Evolutionary conservation across 1,140 invertebrate species (phyloP).

Genomic region (Mamestra configurata): DNA sequence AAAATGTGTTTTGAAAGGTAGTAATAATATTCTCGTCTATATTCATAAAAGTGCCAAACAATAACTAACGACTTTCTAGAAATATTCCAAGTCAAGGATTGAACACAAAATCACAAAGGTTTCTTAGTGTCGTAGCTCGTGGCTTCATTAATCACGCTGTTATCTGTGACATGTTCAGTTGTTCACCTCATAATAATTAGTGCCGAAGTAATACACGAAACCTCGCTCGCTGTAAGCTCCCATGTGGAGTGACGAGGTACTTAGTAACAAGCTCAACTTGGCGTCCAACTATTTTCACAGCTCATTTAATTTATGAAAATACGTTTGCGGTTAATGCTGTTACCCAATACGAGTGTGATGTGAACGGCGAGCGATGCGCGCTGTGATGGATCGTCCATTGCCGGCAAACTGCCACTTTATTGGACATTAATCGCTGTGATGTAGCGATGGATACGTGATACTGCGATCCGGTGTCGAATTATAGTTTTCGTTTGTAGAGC

Average conservation of each 20-base stretch:
- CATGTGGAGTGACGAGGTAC: not conserved
- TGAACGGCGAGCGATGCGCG: constrained; percentile 31
- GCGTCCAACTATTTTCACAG: constrained; percentile 15
- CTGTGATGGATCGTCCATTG: constrained; percentile 48
- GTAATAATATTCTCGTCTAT: not conserved
- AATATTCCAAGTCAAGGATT: not conserved
- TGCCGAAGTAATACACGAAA: not conserved
- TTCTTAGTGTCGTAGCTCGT: not conserved
- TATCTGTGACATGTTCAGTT: not conserved
- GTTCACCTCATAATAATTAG: not conserved
- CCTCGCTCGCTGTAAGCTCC: not conserved
- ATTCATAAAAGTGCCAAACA: not conserved
- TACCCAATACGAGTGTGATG: not conserved
- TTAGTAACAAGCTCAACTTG: not conserved
- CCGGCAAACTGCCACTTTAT: constrained; percentile 42
- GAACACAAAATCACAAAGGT: not conserved
- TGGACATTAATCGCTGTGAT: constrained; percentile 49
- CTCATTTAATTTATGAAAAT: constrained; percentile 26
- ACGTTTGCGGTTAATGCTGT: constrained; percentile 15
- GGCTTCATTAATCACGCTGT: not conserved
- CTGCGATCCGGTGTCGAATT: constrained; percentile 30
- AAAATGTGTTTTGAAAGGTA: not conserved
- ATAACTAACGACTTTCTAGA: not conserved
- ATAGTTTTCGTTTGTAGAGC: constrained; percentile 1
- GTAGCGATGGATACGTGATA: constrained; percentile 48